Conservation (phyloP, 2,797 vertebrate genomes). For the Spinibarbus caldwelli region DNA sequence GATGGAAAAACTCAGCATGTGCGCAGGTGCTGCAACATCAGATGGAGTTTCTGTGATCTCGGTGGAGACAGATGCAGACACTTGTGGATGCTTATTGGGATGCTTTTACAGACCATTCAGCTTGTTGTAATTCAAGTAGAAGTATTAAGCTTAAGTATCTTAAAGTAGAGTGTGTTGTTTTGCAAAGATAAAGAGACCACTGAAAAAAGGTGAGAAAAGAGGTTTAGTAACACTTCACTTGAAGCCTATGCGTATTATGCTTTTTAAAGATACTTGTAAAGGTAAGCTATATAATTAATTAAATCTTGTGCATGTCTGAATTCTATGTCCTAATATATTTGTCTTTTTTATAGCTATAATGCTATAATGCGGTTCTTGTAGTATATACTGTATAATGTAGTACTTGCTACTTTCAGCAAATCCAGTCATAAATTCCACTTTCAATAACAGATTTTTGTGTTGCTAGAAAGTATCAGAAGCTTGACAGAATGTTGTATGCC, state of each 20-base stretch:
- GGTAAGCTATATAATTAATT: not conserved
- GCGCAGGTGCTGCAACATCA: slow-evolving; percentile 29
- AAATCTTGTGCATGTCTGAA: not conserved
- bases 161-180: slow-evolving; percentile 4
- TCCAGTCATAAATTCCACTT: not conserved
- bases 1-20: slow-evolving; percentile 30
- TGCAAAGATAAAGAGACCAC: not conserved
- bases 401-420: not conserved
- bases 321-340: not conserved
- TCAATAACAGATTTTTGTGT: not conserved
- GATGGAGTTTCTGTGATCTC: slow-evolving; percentile 36
- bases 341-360: not conserved
- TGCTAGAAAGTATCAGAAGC: not conserved
- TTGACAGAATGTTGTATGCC: not conserved
- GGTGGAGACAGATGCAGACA: not conserved
- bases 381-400: not conserved
- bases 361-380: not conserved
- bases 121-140: slow-evolving; percentile 20
- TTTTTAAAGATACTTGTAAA: not conserved
- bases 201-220: not conserved
- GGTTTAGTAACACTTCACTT: not conserved
- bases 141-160: slow-evolving; percentile 4
- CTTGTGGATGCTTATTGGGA: not conserved
- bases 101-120: slow-evolving; percentile 23
- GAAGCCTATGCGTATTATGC: not conserved